Percentiles rank a stretch among this genome's conserved stretches.
These are phyloP conservation scores for Leptinotarsa tumamoca DNA, from an alignment of 2,888 invertebrate genomes.

Conservation along the genomic window DNA sequence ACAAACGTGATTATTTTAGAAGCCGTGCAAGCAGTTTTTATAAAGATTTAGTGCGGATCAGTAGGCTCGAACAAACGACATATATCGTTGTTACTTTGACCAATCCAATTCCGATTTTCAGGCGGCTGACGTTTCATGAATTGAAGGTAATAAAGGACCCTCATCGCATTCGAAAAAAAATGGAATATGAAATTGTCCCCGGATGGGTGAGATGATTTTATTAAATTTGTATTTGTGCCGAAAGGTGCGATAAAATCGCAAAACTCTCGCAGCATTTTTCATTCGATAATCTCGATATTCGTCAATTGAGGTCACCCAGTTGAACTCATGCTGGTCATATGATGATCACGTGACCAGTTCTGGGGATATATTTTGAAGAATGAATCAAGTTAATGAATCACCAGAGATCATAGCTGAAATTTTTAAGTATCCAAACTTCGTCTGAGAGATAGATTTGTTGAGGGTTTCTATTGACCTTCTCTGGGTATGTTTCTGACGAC, in stretches of 20 bases:
- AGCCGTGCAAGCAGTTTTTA: constrained; percentile 18
- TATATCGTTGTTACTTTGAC: constrained; percentile 6
- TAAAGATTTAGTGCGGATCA: constrained; percentile 16
- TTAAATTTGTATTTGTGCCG: background rate
- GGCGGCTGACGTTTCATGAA: constrained; percentile 5
- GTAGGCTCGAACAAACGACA: background rate
- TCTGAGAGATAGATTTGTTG: no score
- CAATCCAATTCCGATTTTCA: constrained; percentile 4
- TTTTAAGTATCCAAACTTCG: no score
- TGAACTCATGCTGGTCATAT: no score
- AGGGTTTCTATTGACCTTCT: no score
- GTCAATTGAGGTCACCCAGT: no score
- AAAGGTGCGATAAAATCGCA: background rate
- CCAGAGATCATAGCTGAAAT: no score
- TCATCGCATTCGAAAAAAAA: background rate
- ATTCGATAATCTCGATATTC: no score
- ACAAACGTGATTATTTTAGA: constrained; percentile 13
- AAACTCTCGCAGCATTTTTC: no score
- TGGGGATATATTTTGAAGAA: no score
- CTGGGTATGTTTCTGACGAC: no score
- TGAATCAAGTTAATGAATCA: no score
- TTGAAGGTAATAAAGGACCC: constrained; percentile 6
- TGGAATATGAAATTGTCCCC: background rate
- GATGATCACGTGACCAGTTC: no score
- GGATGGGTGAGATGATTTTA: background rate